Evolutionary conservation across 2,888 invertebrate species (phyloP).

Genomic region (Aradus depressus): DNA sequence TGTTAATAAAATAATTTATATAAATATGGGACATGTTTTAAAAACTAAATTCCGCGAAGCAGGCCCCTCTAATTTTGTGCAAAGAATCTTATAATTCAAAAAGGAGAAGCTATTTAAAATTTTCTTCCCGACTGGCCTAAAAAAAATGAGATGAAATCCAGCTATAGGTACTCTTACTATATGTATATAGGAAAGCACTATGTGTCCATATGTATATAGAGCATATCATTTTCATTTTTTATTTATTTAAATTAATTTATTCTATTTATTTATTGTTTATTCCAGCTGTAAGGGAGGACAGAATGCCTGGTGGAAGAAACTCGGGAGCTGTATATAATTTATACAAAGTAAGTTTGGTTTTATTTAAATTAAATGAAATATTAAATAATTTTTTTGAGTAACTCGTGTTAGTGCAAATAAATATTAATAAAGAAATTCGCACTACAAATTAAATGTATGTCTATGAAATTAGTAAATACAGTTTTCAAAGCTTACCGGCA

Average conservation of each 20-base stretch:
- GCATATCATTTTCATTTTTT: conserved; percentile 10
- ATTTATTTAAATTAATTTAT: not conserved
- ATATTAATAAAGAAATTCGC: not conserved
- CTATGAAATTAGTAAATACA: not conserved
- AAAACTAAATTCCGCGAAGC: too few relatives aligned
- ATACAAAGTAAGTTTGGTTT: conserved; percentile 61
- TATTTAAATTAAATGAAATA: not conserved
- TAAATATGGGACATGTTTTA: too few relatives aligned
- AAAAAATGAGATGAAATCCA: too few relatives aligned
- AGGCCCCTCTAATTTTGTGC: too few relatives aligned
- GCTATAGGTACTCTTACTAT: too few relatives aligned
- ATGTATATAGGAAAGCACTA: not conserved
- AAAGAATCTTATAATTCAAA: too few relatives aligned
- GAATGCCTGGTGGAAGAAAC: conserved; percentile 99
- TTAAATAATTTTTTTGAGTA: not conserved
- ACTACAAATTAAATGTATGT: not conserved
- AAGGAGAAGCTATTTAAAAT: too few relatives aligned
- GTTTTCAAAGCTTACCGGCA: not conserved
- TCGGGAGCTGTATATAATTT: conserved; percentile 97
- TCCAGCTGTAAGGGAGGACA: conserved; percentile 91
- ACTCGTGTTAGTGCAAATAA: not conserved
- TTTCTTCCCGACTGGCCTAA: too few relatives aligned
- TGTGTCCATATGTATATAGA: not conserved
- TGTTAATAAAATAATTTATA: too few relatives aligned
- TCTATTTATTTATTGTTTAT: conserved; percentile 23